phyloP scores from a whole-genome alignment of 2,888 invertebrate species.

The Glaucopsyche alexis region DNA sequence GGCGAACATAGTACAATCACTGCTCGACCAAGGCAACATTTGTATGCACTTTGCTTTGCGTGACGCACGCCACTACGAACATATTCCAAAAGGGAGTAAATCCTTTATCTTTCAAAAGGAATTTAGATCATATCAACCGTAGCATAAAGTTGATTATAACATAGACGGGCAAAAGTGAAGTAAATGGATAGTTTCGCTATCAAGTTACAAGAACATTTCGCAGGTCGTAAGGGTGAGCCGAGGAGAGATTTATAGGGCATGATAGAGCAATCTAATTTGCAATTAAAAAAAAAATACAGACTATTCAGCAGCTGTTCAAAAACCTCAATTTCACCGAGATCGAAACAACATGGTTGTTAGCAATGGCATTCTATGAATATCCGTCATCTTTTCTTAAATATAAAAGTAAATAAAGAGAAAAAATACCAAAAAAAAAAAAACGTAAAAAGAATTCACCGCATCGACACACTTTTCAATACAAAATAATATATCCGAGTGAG shows the following conservation, averaged over 20 bases:
- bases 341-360: too few species aligned
- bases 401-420: too few species aligned
- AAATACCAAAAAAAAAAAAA: too few species aligned
- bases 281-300: background rate
- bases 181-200: constrained; percentile 47
- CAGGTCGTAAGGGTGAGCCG: constrained; percentile 52
- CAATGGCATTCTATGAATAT: too few species aligned
- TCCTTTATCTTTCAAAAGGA: constrained; percentile 29
- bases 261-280: constrained; percentile 25
- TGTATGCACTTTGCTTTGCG: constrained; percentile 64
- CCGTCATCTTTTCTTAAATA: too few species aligned
- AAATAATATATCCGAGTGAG: background rate
- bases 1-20: constrained; percentile 52
- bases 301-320: too few species aligned
- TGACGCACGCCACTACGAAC: constrained; percentile 61
- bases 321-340: too few species aligned
- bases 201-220: constrained; percentile 63
- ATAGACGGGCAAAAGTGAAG: constrained; percentile 17
- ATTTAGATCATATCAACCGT: constrained; percentile 30
- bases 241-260: constrained; percentile 22
- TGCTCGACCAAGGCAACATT: constrained; percentile 63
- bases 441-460: background rate
- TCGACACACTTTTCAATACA: constrained; percentile 9
- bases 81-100: constrained; percentile 38
- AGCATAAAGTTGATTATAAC: constrained; percentile 34